Percentiles rank a stretch among this genome's conserved stretches.
Conservation (phyloP, 2,113 vertebrate genomes). For the Crotalus viridis region DNA sequence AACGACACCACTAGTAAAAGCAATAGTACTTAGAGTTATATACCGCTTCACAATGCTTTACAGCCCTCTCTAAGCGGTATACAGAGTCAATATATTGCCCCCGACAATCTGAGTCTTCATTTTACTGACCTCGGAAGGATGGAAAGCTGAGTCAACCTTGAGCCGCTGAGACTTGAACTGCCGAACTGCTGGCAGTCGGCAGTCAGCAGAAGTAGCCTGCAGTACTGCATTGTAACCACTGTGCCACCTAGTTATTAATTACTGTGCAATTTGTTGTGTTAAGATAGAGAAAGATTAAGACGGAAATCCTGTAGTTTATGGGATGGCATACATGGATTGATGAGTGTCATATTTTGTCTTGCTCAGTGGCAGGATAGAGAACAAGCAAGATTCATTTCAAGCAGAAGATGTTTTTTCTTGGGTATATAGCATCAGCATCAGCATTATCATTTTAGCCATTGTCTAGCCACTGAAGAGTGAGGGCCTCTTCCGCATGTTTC, state of each 20-base stretch:
- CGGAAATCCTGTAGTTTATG: not conserved
- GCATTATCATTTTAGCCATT: not conserved
- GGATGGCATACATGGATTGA: not conserved
- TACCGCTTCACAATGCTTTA: too few relatives aligned
- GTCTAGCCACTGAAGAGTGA: not conserved
- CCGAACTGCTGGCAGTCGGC: too few relatives aligned
- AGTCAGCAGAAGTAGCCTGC: too few relatives aligned
- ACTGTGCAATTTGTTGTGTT: conserved; percentile 29
- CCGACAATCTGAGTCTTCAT: too few relatives aligned
- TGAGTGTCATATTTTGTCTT: not conserved
- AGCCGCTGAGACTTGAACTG: too few relatives aligned
- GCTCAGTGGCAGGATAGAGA: not conserved
- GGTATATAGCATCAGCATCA: not conserved
- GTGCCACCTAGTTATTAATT: conserved; percentile 12
- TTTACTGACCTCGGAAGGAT: too few relatives aligned
- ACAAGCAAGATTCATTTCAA: not conserved
- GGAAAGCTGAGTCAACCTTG: too few relatives aligned
- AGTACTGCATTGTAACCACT: too few relatives aligned
- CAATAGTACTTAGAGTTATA: too few relatives aligned
- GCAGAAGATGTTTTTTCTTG: not conserved
- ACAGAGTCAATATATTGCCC: too few relatives aligned
- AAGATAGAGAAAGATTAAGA: not conserved
- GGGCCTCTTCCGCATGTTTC: not conserved
- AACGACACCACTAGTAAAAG: not conserved
- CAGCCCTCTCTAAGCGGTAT: too few relatives aligned